Base-by-base conservation (phyloP, 2,888 invertebrate genomes). In the Amphipyra berbera region DNA sequence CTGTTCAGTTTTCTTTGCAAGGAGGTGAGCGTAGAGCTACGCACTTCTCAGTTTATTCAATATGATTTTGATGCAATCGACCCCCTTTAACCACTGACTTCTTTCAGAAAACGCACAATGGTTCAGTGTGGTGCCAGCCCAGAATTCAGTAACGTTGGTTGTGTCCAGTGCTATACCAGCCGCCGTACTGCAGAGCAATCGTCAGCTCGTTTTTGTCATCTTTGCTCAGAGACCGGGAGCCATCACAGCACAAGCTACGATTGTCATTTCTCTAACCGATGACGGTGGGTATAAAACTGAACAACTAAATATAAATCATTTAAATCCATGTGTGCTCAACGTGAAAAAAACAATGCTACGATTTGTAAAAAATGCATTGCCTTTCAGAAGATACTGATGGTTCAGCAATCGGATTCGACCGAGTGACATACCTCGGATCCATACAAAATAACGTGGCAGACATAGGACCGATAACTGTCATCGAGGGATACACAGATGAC, bases 381-480 rank as follows among this genome's bases (percentile, higher is more conserved):
- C 0, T 58, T 81, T 37, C 50, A 52, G 38, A 64, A 3, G 2
- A 3, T 27, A 15, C 46, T 0, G 59, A 56, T 6, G 44, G 45
- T 13, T 13, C n/a, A 0, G 27, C 10, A 8, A 21, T 49, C 9
- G 49, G 49, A 40, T 49, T 49, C 21, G 49, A 49, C 9, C 49
- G 60, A 37, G 52, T 69, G 12, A 67, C 58, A 21, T 74, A 74
- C 50, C 5, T 63, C 6, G 76, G 76, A 1, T 57, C 71, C 10
- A 56, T 78, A 10, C 47, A 64, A 45, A 64, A 64, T 35, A 54
- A 59, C 40, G 35, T 27, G 8, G 40, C 58, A 13, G 54, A 54
- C 6, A 52, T 85, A 38, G 63, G 68, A 40, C 55, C 78, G 1
- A 84, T 86, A 13, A 72, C 67, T 5, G 72, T 86, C 14, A 68